Base-by-base conservation (phyloP, 2,797 vertebrate genomes). In the Buphagus erythrorhynchus region DNA sequence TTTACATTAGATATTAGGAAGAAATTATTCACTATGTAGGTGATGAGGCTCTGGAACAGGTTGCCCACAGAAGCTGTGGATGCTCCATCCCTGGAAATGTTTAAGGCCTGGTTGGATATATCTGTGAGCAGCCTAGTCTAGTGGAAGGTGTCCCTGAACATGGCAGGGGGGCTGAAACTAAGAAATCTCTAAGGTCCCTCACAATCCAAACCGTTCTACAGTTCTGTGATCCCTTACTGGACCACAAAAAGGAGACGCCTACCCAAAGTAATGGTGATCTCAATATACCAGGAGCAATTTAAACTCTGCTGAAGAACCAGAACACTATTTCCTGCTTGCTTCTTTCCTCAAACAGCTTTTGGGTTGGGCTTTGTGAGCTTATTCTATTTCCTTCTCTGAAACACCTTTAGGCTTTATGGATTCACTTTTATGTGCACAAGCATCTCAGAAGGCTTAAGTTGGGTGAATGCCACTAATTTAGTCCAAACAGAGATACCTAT, bases 31-130 rank as follows among this genome's bases (percentile, higher is more conserved):
- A 13, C 12, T 16, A 5, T 3, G 33, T 25, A 33, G 17, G 6
- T 46, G 8, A 4, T 33, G 20, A 88, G 33, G 5, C 11, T 19
- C 20, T 33, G 33, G 14, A 33, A 67, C 8, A 25, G 6, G 29
- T 16, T 59, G 8, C 10, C 11, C 45, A 66, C 24, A 46, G 33
- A 67, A 31, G 12, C 8, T 18, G 12, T 28, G 48, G 29, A 38
- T 38, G 48, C 3, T 6, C 10, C 15, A 72, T 22, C 6, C 33
- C 48, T 28, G 5, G 15, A 45, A 82, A 11, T 8, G 48, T 29
- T 46, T 46, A 28, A 46, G 15, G 40, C 7, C 8, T 0, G 1
- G 9, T 0, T 62, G 57, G 22, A 62, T 22, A 26, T 3, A 12
- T 24, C 33, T 46, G 15, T 45, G 28, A 72, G 28, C 57, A 45